A percentile compares a stretch with the other conserved stretches of the same genome.
phyloP scores from a whole-genome alignment of 2,888 invertebrate genomes.

The Cryptophagus acutangulus region DNA sequence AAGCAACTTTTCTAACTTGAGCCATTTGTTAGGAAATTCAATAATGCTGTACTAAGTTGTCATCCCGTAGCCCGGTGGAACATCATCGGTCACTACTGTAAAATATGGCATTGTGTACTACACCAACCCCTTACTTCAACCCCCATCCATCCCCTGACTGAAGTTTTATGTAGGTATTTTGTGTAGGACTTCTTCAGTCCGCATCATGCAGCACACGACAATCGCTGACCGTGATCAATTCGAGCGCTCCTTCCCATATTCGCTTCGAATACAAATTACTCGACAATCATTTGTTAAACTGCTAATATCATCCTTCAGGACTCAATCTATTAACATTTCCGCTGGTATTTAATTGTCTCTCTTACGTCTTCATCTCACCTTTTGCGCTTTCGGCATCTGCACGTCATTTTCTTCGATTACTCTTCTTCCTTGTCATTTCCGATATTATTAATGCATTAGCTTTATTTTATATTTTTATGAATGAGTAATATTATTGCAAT shows the following conservation, averaged over 20 bases:
- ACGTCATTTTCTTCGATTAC: no score
- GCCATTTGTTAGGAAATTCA: slow-evolving; percentile 50
- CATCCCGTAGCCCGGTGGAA: slow-evolving; percentile 45
- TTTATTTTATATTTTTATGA: no score
- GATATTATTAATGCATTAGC: no score
- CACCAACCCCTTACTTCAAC: slow-evolving; percentile 3
- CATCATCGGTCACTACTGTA: slow-evolving; percentile 48
- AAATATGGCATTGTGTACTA: slow-evolving; percentile 41
- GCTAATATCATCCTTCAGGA: slow-evolving; percentile 37
- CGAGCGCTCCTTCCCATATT: slow-evolving; percentile 29
- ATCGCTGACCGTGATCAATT: slow-evolving; percentile 39
- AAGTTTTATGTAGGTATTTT: slow-evolving; percentile 2
- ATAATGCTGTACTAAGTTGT: slow-evolving; percentile 49
- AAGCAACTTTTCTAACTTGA: slow-evolving; percentile 44
- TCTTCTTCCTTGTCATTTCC: no score
- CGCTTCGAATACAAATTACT: slow-evolving; percentile 38
- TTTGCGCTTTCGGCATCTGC: no score
- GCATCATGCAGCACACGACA: slow-evolving; percentile 20
- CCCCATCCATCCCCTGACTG: not conserved
- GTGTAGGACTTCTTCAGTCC: not conserved
- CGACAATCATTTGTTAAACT: slow-evolving; percentile 38
- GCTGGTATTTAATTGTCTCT: slow-evolving; percentile 32
- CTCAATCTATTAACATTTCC: slow-evolving; percentile 36
- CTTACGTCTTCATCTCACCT: slow-evolving; percentile 19
- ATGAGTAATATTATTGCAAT: no score